These are phyloP conservation scores for Coenonympha glycerion DNA, from an alignment of 2,888 invertebrate genomes.

Conservation along the genomic window DNA sequence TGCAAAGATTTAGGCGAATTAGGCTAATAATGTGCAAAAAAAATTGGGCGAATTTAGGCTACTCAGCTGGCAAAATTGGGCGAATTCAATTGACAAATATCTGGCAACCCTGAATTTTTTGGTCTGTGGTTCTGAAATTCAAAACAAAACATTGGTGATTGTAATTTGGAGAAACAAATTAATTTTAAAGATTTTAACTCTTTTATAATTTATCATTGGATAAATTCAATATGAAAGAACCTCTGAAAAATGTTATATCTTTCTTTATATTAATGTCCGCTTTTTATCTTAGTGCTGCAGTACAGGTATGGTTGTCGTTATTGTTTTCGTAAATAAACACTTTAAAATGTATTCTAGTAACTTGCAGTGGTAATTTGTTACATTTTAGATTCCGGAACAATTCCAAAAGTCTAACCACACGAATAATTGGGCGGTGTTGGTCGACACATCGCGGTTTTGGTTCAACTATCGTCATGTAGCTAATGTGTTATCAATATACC, in stretches of 20 bases:
- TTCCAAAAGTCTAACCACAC: constrained; percentile 86
- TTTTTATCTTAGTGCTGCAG: neutral
- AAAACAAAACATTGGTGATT: no score
- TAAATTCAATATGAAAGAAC: neutral
- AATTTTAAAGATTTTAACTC: neutral
- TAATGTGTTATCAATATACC: constrained; percentile 97
- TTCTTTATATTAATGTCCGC: neutral
- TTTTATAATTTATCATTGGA: neutral
- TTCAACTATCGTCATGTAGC: constrained; percentile 99
- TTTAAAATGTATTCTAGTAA: neutral
- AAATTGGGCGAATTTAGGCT: no score
- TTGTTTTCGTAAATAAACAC: neutral
- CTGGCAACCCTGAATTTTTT: no score
- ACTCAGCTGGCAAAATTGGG: no score
- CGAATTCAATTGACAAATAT: no score
- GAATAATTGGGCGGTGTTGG: constrained; percentile 99
- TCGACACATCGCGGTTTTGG: constrained; percentile 99
- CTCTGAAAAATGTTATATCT: neutral
- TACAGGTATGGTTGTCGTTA: constrained; percentile 14
- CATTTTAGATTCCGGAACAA: constrained; percentile 68
- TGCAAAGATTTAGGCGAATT: no score
- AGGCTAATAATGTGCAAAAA: no score
- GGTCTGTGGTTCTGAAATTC: no score
- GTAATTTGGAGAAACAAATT: neutral
- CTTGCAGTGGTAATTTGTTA: neutral